Base-by-base conservation (phyloP, 2,888 invertebrate species). In the Netelia fuscicornis region DNA sequence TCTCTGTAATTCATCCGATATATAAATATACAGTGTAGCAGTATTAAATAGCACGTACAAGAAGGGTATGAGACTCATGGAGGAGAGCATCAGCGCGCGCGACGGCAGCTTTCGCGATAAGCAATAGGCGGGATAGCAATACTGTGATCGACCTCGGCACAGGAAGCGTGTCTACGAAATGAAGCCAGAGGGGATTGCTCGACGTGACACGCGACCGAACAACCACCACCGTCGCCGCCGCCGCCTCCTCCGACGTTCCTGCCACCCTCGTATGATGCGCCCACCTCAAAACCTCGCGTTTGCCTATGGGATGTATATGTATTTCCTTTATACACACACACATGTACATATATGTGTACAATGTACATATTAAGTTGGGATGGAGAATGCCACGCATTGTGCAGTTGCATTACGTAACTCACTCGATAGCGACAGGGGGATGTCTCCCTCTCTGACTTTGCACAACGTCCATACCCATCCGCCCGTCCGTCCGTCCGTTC, bases 181-280 rank as follows among this genome's bases (percentile, higher is more conserved):
- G 87, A 87, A 89, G 86, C 85, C 87, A 87, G 85, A 86, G 82
- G 91, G 89, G 90, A 90, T 90, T 89, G 90, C 88, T 88, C 88
- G 86, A 87, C 88, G 87, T 86, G 92, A 92, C 92, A 92, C 92
- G 93, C 92, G 92, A 92, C 92, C 91, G 84, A 90, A 90, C 87
- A 78, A 80, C 48, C 37, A 37, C 37, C 37, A 6, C 37, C 37
- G 37, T 37, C 37, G 37, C 37, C 37, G 37, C 37, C 20, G 20
- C 20, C 74, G 70, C 76, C 70, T 68, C 81, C 74, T 68, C 60
- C 56, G 42, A 17, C 64, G 44, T 42, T 44, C 48, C 70, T 10
- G 17, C 70, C 60, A 42, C 62, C 75, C 80, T 82, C 30, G 48
- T 67, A 56, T 64, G 74, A 60, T 81, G 65, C 74, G 74, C 17